Base-by-base conservation (phyloP, 2,888 invertebrate genomes). In the Aphodius granarius region DNA sequence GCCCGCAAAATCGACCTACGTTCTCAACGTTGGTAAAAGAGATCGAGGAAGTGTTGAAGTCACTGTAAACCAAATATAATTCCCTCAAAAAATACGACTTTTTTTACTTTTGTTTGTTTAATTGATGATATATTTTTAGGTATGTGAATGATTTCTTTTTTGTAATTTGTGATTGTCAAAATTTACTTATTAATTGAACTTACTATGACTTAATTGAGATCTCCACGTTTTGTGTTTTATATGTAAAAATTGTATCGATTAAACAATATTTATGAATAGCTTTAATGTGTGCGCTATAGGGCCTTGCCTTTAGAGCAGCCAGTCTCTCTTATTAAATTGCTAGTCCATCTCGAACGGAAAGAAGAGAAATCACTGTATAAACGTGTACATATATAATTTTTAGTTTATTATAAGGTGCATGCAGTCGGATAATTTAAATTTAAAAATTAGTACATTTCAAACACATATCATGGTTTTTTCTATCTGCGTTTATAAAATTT, bases 1-100 rank as follows among this genome's bases (percentile, higher is more conserved):
- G 92, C n/a, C 93, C 93, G 0, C 85, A 92, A 3, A 92, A 92
- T 73, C 88, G 94, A 77, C 94, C 94, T 0, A 91, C 92, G 6
- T 94, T 94, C 84, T 88, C 91, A 0, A 89, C 91, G 43, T 87
- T 93, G 17, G 88, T 88, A 18, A 86, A 87, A 77, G 88, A 88
- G 80, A 85, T 91, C 70, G 88, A 87, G 74, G 89, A 89, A 81
- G 86, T 89, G 77, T 86, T 89, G 71, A 87, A 87, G 79, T 85
- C 84, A 73, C 84, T 87, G 85, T 87, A 86, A 85, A 83, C 79
- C 74, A 72, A 72, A 43, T 43, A 43, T 43, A 9, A 43, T 43
- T 43, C 6, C 43, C 13, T 9, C 43, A 43, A 13, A 13, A 43
- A 13, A 43, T 43, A 13, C 43, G 1, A 13, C n/a, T n/a, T n/a